Base-by-base conservation (phyloP, 2,797 vertebrate genomes). In the Sylvilagus floridanus region DNA sequence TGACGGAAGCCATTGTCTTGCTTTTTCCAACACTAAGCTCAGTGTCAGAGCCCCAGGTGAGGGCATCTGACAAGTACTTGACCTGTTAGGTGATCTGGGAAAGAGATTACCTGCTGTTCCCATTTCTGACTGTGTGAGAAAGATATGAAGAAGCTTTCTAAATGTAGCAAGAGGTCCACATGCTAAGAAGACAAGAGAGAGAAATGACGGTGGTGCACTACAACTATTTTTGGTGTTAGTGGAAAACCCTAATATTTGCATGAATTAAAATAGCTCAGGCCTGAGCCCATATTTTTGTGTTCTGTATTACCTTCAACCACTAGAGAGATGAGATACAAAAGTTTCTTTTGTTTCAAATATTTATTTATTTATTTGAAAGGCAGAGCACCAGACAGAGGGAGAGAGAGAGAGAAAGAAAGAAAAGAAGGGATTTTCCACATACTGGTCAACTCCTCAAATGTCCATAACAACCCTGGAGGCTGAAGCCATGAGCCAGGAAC, bases 121-220 rank as follows among this genome's bases (percentile, higher is more conserved):
- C 72, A 90, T 82, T 71, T 87, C 62, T 65, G 24, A 85, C 52
- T 52, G 42, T 93, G 47, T 81, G 47, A 87, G 28, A 22, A 83
- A 69, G 54, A 72, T 19, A 28, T 28, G 28, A 22, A 88, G 69
- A 63, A 60, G 32, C 57, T 95, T 30, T 32, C 69, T 77, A 47
- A 93, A 84, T 77, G 26, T 57, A 84, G n/a, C 28, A 93, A 52
- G n/a, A 84, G 54, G n/a, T 54, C 32, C 35, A 72, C 26, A 66
- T 4, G 75, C 42, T 77, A 87, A 90, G 75, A 85, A 47, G 28
- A 72, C 28, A 87, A 88, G 32, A 84, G 42, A 71, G 72, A 73
- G 54, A 68, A 24, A 66, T 6, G 35, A 8, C 75, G 79, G 79
- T 19, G 30, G 30, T 42, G 7, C 13, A 24, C 9, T 24, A 16